phyloP scores from a whole-genome alignment of 2,888 invertebrate species.

The Microctonus hyperodae region DNA sequence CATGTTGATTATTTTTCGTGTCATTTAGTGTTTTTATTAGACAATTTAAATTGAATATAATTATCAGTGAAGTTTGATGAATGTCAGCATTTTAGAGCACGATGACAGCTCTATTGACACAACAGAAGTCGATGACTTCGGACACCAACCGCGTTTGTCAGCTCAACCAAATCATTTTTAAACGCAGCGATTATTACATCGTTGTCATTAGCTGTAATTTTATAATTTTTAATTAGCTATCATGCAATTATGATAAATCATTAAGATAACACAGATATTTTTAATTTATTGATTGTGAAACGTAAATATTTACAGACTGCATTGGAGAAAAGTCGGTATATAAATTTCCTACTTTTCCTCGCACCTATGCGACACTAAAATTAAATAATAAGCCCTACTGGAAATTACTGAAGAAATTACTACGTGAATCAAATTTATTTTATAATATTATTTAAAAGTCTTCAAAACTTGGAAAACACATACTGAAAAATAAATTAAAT shows the following conservation, averaged over 20 bases:
- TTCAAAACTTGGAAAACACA: no score
- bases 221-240: not conserved
- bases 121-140: not conserved
- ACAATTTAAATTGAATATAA: no score
- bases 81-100: not conserved
- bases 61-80: not conserved
- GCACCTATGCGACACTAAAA: not conserved
- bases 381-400: no score
- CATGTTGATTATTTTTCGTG: no score
- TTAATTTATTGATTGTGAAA: conserved; percentile 44
- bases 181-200: not conserved
- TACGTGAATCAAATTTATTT: no score
- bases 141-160: not conserved
- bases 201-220: not conserved
- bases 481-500: no score
- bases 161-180: not conserved
- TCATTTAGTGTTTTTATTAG: no score
- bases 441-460: no score
- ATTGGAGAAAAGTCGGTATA: not conserved
- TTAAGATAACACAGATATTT: conserved; percentile 16
- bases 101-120: conserved; percentile 11
- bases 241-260: not conserved
- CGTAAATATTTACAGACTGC: conserved; percentile 45
- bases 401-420: no score
- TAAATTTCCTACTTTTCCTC: not conserved